These are phyloP conservation scores for Papilio xuthus DNA, from an alignment of 1,140 invertebrate genomes.

Conservation along the genomic window DNA sequence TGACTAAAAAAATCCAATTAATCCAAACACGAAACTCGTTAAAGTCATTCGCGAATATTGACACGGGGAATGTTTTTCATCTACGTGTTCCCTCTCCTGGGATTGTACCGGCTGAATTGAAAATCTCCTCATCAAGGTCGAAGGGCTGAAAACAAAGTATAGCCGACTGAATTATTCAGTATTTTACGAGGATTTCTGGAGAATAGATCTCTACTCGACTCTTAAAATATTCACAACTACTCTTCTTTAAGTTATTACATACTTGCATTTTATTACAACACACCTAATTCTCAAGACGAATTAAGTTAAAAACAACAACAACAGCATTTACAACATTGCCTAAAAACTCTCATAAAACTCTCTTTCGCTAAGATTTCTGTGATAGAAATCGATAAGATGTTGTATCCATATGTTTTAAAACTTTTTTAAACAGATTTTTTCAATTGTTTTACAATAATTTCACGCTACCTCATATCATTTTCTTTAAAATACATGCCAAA, in stretches of 20 bases:
- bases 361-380: no score
- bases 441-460: no score
- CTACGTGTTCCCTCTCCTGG: slow-evolving; percentile 35
- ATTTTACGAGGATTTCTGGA: not conserved
- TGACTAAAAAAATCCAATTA: slow-evolving; percentile 43
- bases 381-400: no score
- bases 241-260: not conserved
- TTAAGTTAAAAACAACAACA: no score
- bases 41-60: slow-evolving; percentile 49
- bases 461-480: no score
- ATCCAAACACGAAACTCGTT: slow-evolving; percentile 46
- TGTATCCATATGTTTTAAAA: no score
- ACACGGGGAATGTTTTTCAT: slow-evolving; percentile 40
- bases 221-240: not conserved
- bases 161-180: slow-evolving; percentile 56
- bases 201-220: not conserved
- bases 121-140: slow-evolving; percentile 45
- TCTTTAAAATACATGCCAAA: not conserved
- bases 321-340: no score
- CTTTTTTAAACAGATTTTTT: no score
- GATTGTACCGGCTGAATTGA: slow-evolving; percentile 40
- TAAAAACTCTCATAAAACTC: no score
- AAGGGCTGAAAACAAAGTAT: slow-evolving; percentile 48
- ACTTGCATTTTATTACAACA: not conserved
- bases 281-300: no score